Evolutionary conservation across 23 tunicate genomes (phyloP), one percentile per base, ranked within the genome.

Genomic region (Trididemnum miniatum): DNA sequence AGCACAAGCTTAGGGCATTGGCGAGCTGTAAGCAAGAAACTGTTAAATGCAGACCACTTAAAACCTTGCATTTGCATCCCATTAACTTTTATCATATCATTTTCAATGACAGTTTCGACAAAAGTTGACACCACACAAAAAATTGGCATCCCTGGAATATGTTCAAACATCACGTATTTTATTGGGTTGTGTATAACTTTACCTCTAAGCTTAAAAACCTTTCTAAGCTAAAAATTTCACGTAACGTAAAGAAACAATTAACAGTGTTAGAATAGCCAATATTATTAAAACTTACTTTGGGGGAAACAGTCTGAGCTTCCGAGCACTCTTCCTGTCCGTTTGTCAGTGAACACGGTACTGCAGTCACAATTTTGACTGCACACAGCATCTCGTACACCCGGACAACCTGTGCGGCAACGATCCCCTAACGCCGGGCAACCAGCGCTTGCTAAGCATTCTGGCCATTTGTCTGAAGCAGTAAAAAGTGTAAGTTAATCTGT

Each of bases 271-370:
- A 15, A 7, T 15, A 44, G 9, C 54, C 54, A 7, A 7, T 7
- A 44, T 44, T 15, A 44, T 44, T 15, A 44, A 7, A 15, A 7
- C 15, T 44, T 44, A 44, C 54, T 15, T 44, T 15, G 9, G 12
- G 54, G 54, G 15, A 44, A 62, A 26, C 67, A 62, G 29, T 62
- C 67, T 5, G 4, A 22, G 67, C n/a, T 26, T 62, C n/a, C 26
- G 5, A 62, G 29, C 26, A 62, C 67, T 4, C 29, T 62, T 62
- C 67, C 67, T 18, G 67, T 62, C n/a, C 26, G 26, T 18, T 26
- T 62, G 67, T 62, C 67, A n/a, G 67, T 62, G 29, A 62, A 62
- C 23, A 62, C 67, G 29, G 67, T 62, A 26, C n/a, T 62, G 67
- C 67, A 62, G 67, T 62, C 29, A n/a, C 67, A 62, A 26, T 62